Base-by-base conservation (phyloP, 2,797 vertebrate genomes). In the Pseudotriccus pelzelni region DNA sequence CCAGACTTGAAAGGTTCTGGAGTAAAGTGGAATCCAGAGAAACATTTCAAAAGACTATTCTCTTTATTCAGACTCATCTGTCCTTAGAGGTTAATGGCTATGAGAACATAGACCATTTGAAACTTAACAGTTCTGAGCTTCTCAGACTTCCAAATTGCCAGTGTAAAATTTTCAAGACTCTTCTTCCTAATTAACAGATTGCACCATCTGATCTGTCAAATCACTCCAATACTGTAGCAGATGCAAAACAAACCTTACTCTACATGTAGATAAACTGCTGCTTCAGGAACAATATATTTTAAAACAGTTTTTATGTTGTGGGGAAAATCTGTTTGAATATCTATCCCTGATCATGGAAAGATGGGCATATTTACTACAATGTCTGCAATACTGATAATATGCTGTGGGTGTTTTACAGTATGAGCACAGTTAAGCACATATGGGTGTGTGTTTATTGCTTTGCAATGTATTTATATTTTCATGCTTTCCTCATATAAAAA, bases 321-420 rank as follows among this genome's bases (percentile, higher is more conserved):
- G 22, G 23, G 43, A 53, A 89, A 75, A 50, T 20, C 23, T 66
- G 10, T 82, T 87, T 49, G 55, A 56, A 10, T 59, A 56, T 41
- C 69, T 58, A 15, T n/a, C 25, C 27, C 34, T 10, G 6, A 22
- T 16, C 8, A 3, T 20, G n/a, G 36, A 14, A 50, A 49, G 59
- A 41, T 64, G 46, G 16, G 44, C 6, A 1, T 15, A 2, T 75
- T 55, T 55, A 15, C 13, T 69, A 1, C 32, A 37, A 1, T 16
- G 0, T 17, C 14, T 8, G 21, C 18, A 79, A 2, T 16, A 41
- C 13, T 10, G 12, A 8, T 9, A 36, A n/a, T 7, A 14, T 3
- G 9, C 24, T n/a, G 13, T 36, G 39, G 41, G 2, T 25, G 3
- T 28, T 72, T 50, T n/a, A 36, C 18, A 53, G 56, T 18, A 7